Base-by-base conservation (phyloP, 2,888 invertebrate genomes). In the Amphipoea lucens region DNA sequence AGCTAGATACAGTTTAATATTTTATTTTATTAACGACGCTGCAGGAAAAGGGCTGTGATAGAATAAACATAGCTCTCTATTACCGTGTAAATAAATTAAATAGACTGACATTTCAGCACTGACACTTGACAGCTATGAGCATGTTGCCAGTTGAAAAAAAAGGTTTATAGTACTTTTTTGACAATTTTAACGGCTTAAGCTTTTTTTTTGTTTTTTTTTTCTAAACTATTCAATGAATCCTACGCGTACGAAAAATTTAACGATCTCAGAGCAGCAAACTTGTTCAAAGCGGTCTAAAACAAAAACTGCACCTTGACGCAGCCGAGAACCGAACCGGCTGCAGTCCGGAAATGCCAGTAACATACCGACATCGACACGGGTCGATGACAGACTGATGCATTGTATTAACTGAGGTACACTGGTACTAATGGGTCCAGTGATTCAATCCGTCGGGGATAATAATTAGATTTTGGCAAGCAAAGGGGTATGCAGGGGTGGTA, bases 271-370 rank as follows among this genome's bases (percentile, higher is more conserved):
- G n/a, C 17, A 72, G 45, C 66, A 66, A 68, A 51, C 45, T 54
- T 69, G 54, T 62, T n/a, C 63, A 74, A 72, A 74, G 76, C 51
- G 29, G 68, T 76, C 40, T 74, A 42, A 78, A 82, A 88, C 82
- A 88, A 88, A 88, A 88, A 88, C 71, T 88, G 85, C 51, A 76
- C 20, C 76, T 57, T 78, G 69, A 69, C 68, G 72, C 79, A 72
- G 42, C 40, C 72, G 77, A 76, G 85, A 77, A 78, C 70, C 75
- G 84, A 88, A 86, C 85, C 80, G 87, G 87, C 84, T 81, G 74
- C 79, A 42, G 84, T 76, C 87, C 83, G 88, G 88, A 88, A 88
- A 88, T 88, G 86, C 87, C 88, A 78, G 57, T 71, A 82, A 78
- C 82, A 78, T 88, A 80, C 80, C 84, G 70, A 73, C 78, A 79